phyloP scores from a whole-genome alignment of 1,140 invertebrate genomes.

The Brachionus plicatilis region DNA sequence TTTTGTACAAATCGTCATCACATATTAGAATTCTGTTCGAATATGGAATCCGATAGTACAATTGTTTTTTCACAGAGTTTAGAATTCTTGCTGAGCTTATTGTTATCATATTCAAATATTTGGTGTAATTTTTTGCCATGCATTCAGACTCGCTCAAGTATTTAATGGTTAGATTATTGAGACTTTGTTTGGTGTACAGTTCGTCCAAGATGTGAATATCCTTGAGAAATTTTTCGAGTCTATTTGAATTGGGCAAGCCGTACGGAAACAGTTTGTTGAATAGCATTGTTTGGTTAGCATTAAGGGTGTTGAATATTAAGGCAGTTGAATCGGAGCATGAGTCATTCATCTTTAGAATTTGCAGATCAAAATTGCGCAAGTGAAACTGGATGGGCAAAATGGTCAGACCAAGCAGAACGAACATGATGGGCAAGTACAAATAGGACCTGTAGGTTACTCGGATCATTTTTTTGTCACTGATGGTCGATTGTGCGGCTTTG shows the following conservation, averaged over 20 bases:
- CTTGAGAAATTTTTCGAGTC: neutral
- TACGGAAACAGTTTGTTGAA: neutral
- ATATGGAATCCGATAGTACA: conserved; percentile 5
- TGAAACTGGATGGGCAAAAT: conserved; percentile 22
- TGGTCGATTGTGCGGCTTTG: neutral
- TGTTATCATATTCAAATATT: conserved; percentile 10
- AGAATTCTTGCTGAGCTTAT: neutral
- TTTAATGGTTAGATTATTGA: conserved; percentile 22
- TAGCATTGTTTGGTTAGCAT: neutral
- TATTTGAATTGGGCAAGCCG: neutral
- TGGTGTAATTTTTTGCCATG: conserved; percentile 10
- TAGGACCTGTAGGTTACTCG: neutral
- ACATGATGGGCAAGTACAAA: neutral
- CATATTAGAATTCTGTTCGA: neutral
- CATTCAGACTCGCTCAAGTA: conserved; percentile 25
- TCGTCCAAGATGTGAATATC: conserved; percentile 8
- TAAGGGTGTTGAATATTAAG: neutral
- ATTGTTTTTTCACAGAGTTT: neutral
- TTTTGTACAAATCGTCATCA: conserved; percentile 25
- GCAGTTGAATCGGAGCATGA: conserved; percentile 20
- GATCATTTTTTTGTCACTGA: neutral
- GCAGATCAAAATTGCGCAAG: neutral
- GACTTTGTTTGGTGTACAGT: neutral
- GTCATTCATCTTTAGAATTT: conserved; percentile 29
- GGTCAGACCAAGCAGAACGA: neutral